Conservation (phyloP, 2,888 invertebrate genomes). For the Eumerus sabulonum region DNA sequence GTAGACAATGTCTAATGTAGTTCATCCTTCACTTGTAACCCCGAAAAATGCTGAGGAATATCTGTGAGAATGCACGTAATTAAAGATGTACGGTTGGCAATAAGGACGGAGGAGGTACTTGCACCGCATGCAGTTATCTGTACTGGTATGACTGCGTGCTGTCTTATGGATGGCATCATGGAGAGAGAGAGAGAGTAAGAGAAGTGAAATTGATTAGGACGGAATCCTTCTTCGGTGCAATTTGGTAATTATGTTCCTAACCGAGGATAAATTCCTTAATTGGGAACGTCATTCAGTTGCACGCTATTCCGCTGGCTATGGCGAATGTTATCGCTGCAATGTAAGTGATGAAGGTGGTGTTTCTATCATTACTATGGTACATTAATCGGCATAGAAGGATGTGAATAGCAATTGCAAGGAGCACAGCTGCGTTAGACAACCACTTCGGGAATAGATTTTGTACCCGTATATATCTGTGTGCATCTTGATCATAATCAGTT, state of each 20-base stretch:
- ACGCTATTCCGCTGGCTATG: not conserved
- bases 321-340: not conserved
- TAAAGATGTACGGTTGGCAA: slow-evolving; percentile 40
- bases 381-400: slow-evolving; percentile 52
- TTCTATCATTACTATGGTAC: slow-evolving; percentile 49
- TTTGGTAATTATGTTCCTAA: slow-evolving; percentile 47
- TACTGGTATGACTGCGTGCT: too few species aligned
- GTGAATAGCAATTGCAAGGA: slow-evolving; percentile 49
- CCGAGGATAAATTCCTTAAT: slow-evolving; percentile 57
- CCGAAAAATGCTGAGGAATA: slow-evolving; percentile 16
- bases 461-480: not conserved
- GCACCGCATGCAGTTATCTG: not conserved
- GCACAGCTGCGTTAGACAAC: slow-evolving; percentile 34
- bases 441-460: slow-evolving; percentile 24
- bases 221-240: slow-evolving; percentile 39
- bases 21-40: slow-evolving; percentile 8
- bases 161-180: not conserved
- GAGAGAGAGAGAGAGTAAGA: too few species aligned
- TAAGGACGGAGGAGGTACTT: not conserved
- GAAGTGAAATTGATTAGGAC: slow-evolving; percentile 28
- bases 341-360: slow-evolving; percentile 2
- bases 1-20: slow-evolving; percentile 19
- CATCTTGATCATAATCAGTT: slow-evolving; percentile 26
- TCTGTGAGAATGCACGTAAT: slow-evolving; percentile 43
- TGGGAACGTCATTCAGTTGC: slow-evolving; percentile 44